A percentile compares a stretch with the other conserved stretches of the same genome.
Conservation (phyloP, 2,888 invertebrate species). For the Cheilosia impressa region DNA sequence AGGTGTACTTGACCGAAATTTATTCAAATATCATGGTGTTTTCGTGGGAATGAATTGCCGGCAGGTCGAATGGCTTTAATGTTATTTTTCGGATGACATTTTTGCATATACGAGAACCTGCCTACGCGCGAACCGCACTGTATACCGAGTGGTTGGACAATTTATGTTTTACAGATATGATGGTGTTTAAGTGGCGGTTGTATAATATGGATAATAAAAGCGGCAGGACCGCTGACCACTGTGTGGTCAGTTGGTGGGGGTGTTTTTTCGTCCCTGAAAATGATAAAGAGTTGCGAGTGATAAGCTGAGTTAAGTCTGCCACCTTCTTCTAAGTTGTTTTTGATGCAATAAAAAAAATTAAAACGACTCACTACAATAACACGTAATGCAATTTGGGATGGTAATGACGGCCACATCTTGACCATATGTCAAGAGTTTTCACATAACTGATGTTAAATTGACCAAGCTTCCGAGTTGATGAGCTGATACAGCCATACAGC, state of each 20-base stretch:
- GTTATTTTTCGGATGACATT: constrained; percentile 49
- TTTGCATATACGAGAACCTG: constrained; percentile 26
- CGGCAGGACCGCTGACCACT: not conserved
- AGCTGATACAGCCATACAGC: too few relatives aligned
- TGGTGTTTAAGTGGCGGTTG: constrained; percentile 19
- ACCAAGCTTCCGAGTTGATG: too few relatives aligned
- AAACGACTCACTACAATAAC: too few relatives aligned
- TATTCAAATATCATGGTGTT: constrained; percentile 61
- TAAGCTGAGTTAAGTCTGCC: too few relatives aligned
- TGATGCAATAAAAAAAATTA: too few relatives aligned
- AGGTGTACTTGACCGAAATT: constrained; percentile 54
- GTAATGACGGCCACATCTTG: too few relatives aligned
- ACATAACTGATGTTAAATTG: too few relatives aligned
- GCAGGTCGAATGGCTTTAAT: constrained; percentile 54
- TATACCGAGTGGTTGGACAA: not conserved
- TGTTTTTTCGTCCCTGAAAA: not conserved
- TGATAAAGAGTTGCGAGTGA: too few relatives aligned
- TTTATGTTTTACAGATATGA: constrained; percentile 38
- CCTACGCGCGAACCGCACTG: too few relatives aligned
- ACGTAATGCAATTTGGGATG: too few relatives aligned
- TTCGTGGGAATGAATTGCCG: constrained; percentile 52
- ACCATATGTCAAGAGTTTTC: too few relatives aligned
- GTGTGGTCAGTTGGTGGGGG: not conserved
- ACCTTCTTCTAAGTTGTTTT: too few relatives aligned
- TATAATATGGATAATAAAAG: not conserved